Conservation (phyloP, 2,888 invertebrate species). For the Eristalis intricaria region DNA sequence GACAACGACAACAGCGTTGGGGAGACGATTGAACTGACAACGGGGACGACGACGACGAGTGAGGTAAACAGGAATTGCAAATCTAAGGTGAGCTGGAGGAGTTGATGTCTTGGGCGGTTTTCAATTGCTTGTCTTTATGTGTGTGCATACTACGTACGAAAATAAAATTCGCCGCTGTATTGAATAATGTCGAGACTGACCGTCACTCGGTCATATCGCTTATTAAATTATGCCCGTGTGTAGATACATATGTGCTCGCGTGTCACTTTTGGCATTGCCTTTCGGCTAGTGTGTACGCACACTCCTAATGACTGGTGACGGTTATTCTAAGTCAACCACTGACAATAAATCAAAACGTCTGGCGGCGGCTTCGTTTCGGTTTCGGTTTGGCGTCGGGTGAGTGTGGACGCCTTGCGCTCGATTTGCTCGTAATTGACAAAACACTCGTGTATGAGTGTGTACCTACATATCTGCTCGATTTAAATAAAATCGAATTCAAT, state of each 20-base stretch:
- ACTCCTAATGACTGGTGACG: conserved; percentile 61
- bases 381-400: conserved; percentile 10
- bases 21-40: background rate
- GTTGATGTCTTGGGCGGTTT: conserved; percentile 68
- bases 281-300: conserved; percentile 22
- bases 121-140: conserved; percentile 20
- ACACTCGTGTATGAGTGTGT: background rate
- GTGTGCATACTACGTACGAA: background rate
- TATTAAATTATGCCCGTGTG: conserved; percentile 67
- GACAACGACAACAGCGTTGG: conserved; percentile 1
- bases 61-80: conserved; percentile 69
- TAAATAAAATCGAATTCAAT: conserved; percentile 64
- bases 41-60: conserved; percentile 14
- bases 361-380: conserved; percentile 28
- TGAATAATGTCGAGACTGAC: conserved; percentile 54
- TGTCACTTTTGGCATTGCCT: conserved; percentile 68
- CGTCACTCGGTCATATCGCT: conserved; percentile 64
- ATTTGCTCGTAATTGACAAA: conserved; percentile 45
- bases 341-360: conserved; percentile 68
- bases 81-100: conserved; percentile 69
- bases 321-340: conserved; percentile 55
- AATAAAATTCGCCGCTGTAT: background rate
- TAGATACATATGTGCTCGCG: conserved; percentile 34
- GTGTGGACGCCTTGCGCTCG: conserved; percentile 58
- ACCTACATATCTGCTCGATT: conserved; percentile 45